Base-by-base conservation (phyloP, 2,113 vertebrate species). In the Delphinus delphis region DNA sequence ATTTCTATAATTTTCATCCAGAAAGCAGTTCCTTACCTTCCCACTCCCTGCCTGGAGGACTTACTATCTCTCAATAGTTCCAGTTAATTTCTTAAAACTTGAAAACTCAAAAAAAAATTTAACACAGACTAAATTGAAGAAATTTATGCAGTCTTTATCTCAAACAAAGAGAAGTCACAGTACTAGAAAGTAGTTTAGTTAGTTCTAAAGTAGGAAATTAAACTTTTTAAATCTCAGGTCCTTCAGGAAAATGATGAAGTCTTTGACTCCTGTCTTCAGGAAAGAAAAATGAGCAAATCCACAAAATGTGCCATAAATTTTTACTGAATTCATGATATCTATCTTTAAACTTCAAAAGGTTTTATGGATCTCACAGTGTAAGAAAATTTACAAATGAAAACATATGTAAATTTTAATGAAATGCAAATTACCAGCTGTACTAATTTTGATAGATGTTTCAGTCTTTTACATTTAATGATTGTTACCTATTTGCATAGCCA, bases 351-450 rank as follows among this genome's bases (percentile, higher is more conserved):
- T 44, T 60, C 10, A 9, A n/a, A 89, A 82, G n/a, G 3, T 60
- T 76, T 76, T 67, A 62, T 62, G 12, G 28, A 88, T 67, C 41
- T 65, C 60, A 62, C 13, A 86, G 31, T 44, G 71, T 65, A 95
- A 95, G 44, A 80, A 93, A 88, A 76, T 76, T 86, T n/a, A 55
- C 15, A 73, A 89, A 73, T 81, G 50, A 92, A 83, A 94, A 87
- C 31, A 6, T 5, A 9, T 55, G 28, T 65, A 71, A 41, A 67
- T 73, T 95, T 91, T 89, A 92, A 92, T 67, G 63, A 86, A 73
- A 73, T 90, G 62, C 68, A 87, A 95, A 92, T 89, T 60, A 44
- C 26, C 53, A 86, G 68, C 38, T 94, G 74, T 38, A 62, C n/a
- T 62, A 53, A 74, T 33, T 97, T 92, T 79, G 38, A 60, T 79